Evolutionary conservation across 2,113 vertebrate genomes (phyloP).

Genomic region (Cyphomyrus plagiostoma): DNA sequence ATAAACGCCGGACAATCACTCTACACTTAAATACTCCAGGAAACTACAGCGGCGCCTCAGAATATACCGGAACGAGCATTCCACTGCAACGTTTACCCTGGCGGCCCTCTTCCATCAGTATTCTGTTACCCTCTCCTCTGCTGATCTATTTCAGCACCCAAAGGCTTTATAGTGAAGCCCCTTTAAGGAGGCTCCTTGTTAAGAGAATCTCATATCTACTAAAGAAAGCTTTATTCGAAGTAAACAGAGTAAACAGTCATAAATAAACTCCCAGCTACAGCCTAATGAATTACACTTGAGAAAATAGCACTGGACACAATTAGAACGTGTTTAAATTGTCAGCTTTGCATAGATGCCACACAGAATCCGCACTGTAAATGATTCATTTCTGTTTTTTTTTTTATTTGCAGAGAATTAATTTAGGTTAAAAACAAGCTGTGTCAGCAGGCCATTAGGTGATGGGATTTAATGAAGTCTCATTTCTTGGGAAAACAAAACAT

Average conservation of each 20-base stretch:
- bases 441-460: not conserved
- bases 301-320: not conserved
- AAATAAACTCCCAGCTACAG: not conserved
- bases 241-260: constrained; percentile 4
- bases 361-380: not conserved
- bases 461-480: constrained; percentile 6
- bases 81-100: not conserved
- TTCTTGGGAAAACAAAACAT: not conserved
- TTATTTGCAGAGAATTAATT: not conserved
- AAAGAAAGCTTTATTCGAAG: not conserved
- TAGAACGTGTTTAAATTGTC: not conserved
- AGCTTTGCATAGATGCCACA: constrained; percentile 5
- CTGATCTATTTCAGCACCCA: not conserved
- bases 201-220: constrained; percentile 7
- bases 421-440: constrained; percentile 5
- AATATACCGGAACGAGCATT: not conserved
- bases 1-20: not conserved
- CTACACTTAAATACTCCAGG: not conserved
- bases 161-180: not conserved
- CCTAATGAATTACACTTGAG: constrained; percentile 6
- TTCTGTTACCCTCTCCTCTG: not conserved
- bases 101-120: not conserved
- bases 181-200: not conserved
- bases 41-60: not conserved
- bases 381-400: not conserved